Conservation (phyloP, 2,797 vertebrate species). For the Melopsittacus undulatus region DNA sequence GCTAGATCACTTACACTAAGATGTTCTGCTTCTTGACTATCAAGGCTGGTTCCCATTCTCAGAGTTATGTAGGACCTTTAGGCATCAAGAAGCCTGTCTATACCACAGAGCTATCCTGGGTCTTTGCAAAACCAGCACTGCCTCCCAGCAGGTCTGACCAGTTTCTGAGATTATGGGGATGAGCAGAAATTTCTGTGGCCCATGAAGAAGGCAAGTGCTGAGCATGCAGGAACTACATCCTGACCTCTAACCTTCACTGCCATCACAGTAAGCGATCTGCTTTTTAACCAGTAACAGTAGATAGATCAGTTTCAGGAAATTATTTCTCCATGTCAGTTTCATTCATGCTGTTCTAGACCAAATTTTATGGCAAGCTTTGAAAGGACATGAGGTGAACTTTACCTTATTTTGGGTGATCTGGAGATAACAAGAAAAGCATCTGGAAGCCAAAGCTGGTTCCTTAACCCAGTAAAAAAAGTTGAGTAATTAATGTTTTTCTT, state of each 20-base stretch:
- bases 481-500: not conserved
- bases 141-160: not conserved
- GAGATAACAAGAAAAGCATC: not conserved
- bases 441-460: not conserved
- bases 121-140: not conserved
- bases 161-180: not conserved
- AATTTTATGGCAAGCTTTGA: not conserved
- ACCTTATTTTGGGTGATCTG: not conserved
- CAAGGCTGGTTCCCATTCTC: not conserved
- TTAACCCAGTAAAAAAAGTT: not conserved
- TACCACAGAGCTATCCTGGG: not conserved
- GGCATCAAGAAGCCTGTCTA: not conserved
- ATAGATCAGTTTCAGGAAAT: not conserved
- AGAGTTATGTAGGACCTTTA: not conserved
- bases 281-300: not conserved
- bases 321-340: not conserved
- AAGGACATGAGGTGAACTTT: not conserved
- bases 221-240: not conserved
- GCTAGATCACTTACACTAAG: not conserved
- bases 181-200: not conserved
- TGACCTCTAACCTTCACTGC: not conserved
- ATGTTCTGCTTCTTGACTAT: not conserved
- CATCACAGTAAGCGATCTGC: not conserved
- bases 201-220: not conserved
- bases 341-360: not conserved